phyloP scores from a whole-genome alignment of 2,113 vertebrate species.

The Podiceps cristatus region DNA sequence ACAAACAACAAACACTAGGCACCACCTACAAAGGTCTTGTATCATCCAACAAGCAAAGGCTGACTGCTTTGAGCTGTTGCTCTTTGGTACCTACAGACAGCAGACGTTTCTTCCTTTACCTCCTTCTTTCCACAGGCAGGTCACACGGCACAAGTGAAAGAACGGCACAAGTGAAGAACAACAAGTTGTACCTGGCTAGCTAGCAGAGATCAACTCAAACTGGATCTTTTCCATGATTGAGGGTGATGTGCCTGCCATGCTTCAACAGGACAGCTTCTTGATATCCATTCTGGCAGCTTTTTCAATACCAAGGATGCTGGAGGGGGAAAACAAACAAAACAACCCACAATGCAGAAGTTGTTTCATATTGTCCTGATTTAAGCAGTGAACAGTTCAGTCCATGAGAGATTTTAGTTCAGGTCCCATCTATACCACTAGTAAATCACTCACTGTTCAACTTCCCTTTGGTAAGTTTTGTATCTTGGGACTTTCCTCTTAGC shows the following conservation, averaged over 20 bases:
- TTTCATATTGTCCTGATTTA: background rate
- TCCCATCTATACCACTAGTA: background rate
- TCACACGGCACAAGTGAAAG: no score
- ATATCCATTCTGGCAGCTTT: background rate
- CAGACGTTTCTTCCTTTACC: constrained; percentile 7
- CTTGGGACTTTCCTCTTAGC: background rate
- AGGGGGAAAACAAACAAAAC: background rate
- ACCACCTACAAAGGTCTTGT: background rate
- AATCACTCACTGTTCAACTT: background rate
- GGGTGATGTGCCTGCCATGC: background rate
- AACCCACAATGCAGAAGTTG: background rate
- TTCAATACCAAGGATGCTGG: background rate
- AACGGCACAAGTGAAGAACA: background rate
- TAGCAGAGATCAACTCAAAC: background rate
- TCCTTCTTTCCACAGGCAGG: background rate
- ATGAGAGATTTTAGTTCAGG: background rate
- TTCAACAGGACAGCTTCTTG: background rate
- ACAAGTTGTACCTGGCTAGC: background rate
- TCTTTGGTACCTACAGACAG: constrained; percentile 35
- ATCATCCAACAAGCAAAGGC: constrained; percentile 22
- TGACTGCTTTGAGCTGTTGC: constrained; percentile 55
- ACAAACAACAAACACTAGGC: background rate
- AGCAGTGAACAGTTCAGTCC: background rate
- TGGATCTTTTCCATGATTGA: background rate
- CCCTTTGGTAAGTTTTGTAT: background rate